phyloP scores from a whole-genome alignment of 92 coral and sea anemone species.

The Siderastrea radians region DNA sequence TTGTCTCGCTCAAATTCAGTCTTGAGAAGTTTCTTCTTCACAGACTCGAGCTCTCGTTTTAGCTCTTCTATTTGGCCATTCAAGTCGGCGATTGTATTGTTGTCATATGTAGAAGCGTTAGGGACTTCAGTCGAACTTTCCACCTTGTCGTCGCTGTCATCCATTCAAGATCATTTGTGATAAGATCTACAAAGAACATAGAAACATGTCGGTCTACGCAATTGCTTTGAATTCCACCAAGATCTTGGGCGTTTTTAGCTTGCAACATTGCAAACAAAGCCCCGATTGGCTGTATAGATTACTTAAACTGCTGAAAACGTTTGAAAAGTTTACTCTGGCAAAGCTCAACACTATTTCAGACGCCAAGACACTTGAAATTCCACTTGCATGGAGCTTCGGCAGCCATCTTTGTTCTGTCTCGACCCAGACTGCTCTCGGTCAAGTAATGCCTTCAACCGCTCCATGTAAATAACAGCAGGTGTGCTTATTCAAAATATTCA shows the following conservation, averaged over 20 bases:
- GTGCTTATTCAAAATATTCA: background rate
- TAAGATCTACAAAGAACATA: slow-evolving; percentile 48
- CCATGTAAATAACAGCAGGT: background rate
- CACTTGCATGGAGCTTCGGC: background rate
- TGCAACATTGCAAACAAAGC: slow-evolving; percentile 35
- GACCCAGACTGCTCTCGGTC: slow-evolving; percentile 23
- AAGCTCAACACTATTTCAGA: slow-evolving; percentile 21
- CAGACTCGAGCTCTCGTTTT: slow-evolving; percentile 69
- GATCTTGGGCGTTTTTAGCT: slow-evolving; percentile 1
- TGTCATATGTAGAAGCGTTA: slow-evolving; percentile 21
- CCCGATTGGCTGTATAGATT: slow-evolving; percentile 33
- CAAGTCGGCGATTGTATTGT: slow-evolving; percentile 65
- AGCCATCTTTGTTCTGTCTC: slow-evolving; percentile 18
- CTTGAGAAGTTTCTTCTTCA: slow-evolving; percentile 84
- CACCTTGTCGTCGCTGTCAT: slow-evolving; percentile 36
- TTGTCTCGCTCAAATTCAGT: slow-evolving; percentile 93
- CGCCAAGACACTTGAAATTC: background rate
- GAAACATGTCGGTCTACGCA: slow-evolving; percentile 14
- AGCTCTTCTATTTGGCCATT: slow-evolving; percentile 62
- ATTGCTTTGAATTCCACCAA: slow-evolving; percentile 24
- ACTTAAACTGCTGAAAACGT: slow-evolving; percentile 28
- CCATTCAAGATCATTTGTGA: slow-evolving; percentile 44
- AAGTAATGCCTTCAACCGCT: background rate
- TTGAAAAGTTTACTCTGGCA: slow-evolving; percentile 41
- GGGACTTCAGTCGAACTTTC: slow-evolving; percentile 21